Evolutionary conservation across 1,140 invertebrate species (phyloP).

Genomic region (Drosophila hydei): DNA sequence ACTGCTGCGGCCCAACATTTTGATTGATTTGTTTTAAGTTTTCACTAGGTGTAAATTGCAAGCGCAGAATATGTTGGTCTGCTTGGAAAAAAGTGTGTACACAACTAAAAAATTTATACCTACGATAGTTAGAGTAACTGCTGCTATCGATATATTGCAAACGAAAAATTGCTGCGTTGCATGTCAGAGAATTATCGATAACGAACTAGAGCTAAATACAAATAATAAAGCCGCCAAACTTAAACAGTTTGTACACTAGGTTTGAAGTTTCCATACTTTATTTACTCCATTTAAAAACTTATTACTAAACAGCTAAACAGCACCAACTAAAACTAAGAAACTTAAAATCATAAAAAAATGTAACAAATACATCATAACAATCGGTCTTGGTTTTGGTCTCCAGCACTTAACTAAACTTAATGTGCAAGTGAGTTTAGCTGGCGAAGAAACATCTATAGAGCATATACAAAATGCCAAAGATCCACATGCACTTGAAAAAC

Average conservation of each 20-base stretch:
- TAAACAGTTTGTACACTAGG: background rate
- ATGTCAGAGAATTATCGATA: constrained; percentile 7
- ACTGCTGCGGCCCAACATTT: constrained; percentile 82
- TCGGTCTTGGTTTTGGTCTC: constrained; percentile 66
- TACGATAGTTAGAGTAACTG: background rate
- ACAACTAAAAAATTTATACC: constrained; percentile 7
- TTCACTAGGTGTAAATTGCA: constrained; percentile 27
- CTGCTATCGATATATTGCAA: constrained; percentile 26
- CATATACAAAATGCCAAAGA: constrained; percentile 69
- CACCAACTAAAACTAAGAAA: constrained; percentile 58
- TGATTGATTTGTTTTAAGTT: constrained; percentile 48
- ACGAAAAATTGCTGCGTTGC: background rate
- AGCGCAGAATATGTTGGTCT: constrained; percentile 30
- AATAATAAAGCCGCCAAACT: background rate
- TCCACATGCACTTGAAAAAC: constrained; percentile 71
- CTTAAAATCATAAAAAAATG: constrained; percentile 40
- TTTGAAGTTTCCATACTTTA: constrained; percentile 42
- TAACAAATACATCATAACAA: constrained; percentile 43
- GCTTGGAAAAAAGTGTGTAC: constrained; percentile 41
- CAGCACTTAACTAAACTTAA: constrained; percentile 66
- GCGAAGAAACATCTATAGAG: constrained; percentile 74
- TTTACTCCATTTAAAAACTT: constrained; percentile 50
- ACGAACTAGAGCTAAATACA: background rate
- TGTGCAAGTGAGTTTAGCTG: constrained; percentile 31
- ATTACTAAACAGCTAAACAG: constrained; percentile 46